Base-by-base conservation (phyloP, 2,888 invertebrate species). In the Beris morrisii region DNA sequence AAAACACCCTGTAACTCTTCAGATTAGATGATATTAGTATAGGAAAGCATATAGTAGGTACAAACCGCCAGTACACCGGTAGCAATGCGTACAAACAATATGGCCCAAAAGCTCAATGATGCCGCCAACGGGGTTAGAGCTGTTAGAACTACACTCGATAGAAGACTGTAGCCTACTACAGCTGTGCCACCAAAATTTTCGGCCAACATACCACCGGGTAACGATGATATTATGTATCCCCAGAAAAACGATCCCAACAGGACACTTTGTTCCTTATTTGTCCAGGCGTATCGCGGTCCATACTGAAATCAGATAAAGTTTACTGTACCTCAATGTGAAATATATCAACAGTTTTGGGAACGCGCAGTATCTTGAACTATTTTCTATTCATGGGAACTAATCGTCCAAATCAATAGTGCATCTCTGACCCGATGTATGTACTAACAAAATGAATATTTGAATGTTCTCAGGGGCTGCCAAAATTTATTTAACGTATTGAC, bases 201-300 rank as follows among this genome's bases (percentile, higher is more conserved):
- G 0, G 88, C 86, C 12, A 87, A 76, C 73, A 86, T 83, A 3
- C 89, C 89, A 0, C 86, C 89, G 0, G 86, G 83, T 67, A 89
- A 76, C 6, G 87, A 88, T 43, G 88, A 87, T 38, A 87, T 72
- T n/a, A 87, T 85, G 71, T 88, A 89, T 44, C 88, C 87, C 85
- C 88, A 89, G 75, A 89, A 89, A 73, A 87, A 89, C 0, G 87
- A 83, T 1, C 88, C 88, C 30, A 89, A 77, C 9, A 89, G 84
- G 38, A 85, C 74, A 0, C 87, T 88, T 77, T 89, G 88, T 71
- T 86, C 83, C 54, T 84, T 82, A 43, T 82, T 76, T 22, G 83
- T 82, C 89, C 89, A 89, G 66, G 81, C 75, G 69, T 83, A 85
- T 5, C 83, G 81, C 0, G 75, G 76, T 3, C 83, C 84, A 72